phyloP scores from a whole-genome alignment of 2,113 vertebrate species.

The Macrotis lagotis region DNA sequence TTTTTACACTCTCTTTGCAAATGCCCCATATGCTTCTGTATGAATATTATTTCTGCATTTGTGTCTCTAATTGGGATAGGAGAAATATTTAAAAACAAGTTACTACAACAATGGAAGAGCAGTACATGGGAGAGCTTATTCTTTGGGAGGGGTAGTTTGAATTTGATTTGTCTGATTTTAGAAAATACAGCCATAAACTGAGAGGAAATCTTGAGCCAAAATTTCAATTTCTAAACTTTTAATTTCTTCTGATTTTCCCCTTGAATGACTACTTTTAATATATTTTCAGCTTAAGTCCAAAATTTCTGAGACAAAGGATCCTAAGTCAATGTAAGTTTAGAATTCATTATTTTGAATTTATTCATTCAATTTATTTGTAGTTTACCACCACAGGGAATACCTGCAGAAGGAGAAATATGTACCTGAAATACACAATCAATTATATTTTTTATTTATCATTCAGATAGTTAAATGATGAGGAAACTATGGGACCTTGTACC shows the following conservation, averaged over 20 bases:
- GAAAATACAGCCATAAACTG: slow-evolving; percentile 18
- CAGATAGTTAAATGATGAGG: background rate
- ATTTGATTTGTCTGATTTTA: background rate
- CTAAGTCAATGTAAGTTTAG: background rate
- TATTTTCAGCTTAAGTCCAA: background rate
- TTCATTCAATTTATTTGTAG: background rate
- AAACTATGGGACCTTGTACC: background rate
- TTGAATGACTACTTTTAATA: background rate
- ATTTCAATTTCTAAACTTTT: background rate
- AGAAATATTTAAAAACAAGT: background rate
- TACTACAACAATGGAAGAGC: background rate
- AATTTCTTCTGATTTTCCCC: background rate
- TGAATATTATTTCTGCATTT: background rate
- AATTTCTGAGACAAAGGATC: background rate
- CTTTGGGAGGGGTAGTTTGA: background rate
- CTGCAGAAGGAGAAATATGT: background rate
- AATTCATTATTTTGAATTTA: slow-evolving; percentile 6
- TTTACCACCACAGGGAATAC: background rate
- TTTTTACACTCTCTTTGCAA: slow-evolving; percentile 4
- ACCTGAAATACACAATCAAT: background rate
- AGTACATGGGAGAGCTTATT: background rate
- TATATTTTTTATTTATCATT: background rate
- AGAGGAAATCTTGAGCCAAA: background rate
- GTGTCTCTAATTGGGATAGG: background rate
- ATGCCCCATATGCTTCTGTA: background rate